Evolutionary conservation across 2,888 invertebrate species (phyloP), one percentile per base, ranked within the genome.

Genomic region (Eupeodes luniger): DNA sequence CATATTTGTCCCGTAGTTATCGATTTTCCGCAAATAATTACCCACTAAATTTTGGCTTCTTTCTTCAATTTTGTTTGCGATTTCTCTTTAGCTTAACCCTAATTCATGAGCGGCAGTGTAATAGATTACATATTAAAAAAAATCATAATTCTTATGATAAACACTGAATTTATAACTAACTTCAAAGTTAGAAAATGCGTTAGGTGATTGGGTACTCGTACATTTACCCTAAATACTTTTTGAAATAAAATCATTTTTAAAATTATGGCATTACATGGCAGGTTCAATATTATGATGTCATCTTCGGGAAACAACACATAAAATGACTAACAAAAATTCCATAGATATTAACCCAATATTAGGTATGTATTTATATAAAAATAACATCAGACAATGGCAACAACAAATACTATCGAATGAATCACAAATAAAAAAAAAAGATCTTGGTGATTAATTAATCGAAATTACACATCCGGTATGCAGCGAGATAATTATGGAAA

Each of bases 391-490:
- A n/a, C 36, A 59, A 36, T 14, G 10, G 47, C 59, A 14, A 59
- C 59, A 59, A 59, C 57, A 59, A 59, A 14, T 14, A 14, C 14
- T 34, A 59, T 36, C n/a, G 14, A n/a, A 59, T 59, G 59, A 59
- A 34, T 59, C 59, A 59, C 19, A 55, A 19, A 27, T 2, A 11
- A 4, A 36, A 36, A 36, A 59, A 36, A 59, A 36, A 59, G 59
- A 59, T 59, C 36, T 27, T 34, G 4, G 34, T 59, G 59, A 36
- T 59, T 59, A 34, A 59, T 6, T 59, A 36, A 59, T 59, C 14
- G 34, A 59, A 59, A 59, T 59, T 59, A 59, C 59, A 59, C 59
- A 59, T 59, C 59, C 36, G 57, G 57, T 59, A 59, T 57, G 55
- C 27, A 57, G 27, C 19, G 11, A 16, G n/a, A 51, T 16, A 7